These are phyloP conservation scores for rabbit (Oryctolagus cuniculus) DNA, from an alignment of 2,113 vertebrate genomes.

Conservation along the genomic window DNA sequence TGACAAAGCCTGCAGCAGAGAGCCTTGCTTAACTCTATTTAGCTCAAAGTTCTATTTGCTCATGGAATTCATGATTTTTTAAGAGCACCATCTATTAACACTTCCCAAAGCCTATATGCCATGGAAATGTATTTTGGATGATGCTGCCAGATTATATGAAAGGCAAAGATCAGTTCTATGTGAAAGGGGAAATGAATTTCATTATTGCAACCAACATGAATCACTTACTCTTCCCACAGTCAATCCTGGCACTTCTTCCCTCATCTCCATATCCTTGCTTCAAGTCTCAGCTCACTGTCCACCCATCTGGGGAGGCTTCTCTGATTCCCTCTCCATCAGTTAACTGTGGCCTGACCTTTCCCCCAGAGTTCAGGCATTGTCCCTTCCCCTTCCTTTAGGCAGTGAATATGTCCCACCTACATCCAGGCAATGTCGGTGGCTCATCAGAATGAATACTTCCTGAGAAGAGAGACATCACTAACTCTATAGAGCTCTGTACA, in stretches of 20 bases:
- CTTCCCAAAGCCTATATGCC: background rate
- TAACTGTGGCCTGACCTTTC: rapidly evolving
- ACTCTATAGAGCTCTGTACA: background rate
- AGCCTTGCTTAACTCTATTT: background rate
- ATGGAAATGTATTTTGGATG: background rate
- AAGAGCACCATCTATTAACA: background rate
- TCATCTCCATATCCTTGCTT: background rate
- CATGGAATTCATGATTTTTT: background rate
- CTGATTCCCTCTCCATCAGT: background rate
- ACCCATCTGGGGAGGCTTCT: background rate
- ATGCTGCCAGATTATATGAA: background rate
- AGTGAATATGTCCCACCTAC: background rate
- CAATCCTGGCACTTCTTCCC: too few species aligned
- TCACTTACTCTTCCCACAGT: background rate
- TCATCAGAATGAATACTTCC: background rate
- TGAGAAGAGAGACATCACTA: background rate
- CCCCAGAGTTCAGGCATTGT: background rate
- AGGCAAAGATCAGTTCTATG: background rate
- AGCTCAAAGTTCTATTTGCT: background rate
- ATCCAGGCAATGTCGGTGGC: background rate
- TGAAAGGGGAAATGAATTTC: background rate
- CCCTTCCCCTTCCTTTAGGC: background rate
- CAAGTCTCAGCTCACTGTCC: background rate
- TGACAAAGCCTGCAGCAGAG: background rate
- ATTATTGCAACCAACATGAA: background rate